Base-by-base conservation (phyloP, 37 sponge, comb jelly and placozoan genomes). In the Dysidea cf. avara region DNA sequence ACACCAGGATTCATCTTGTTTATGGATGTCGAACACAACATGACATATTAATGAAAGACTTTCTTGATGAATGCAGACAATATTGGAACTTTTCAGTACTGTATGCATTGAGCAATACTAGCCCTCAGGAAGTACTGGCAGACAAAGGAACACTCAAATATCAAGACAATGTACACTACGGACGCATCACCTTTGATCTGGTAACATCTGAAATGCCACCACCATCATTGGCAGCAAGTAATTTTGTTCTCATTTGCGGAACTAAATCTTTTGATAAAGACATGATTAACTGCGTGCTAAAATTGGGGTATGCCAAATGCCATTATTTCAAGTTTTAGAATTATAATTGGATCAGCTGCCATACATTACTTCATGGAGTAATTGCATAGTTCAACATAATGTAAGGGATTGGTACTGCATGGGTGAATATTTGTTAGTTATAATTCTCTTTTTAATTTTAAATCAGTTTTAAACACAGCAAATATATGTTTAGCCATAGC, bases 41-140 rank as follows among this genome's bases (percentile, higher is more conserved):
- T 33, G 85, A 87, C 49, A 76, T 92, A 26, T 46, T 87, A 0
- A 56, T 92, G 61, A 92, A 92, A 36, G 28, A 74, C 46, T 53
- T 67, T 2, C 56, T 92, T 11, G 82, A 92, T 64, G 51, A 75
- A 2, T 84, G 62, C 28, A 35, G 58, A 13, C 18, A 40, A 5
- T 83, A 46, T 40, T 92, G 93, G 93, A 92, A 92, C 60, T 79
- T 92, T 35, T 62, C 37, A 17, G 80, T 88, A 2, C 49, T 69
- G 36, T 83, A 76, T 21, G 67, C 53, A 11, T 46, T 83, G 28
- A 83, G 84, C 55, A 47, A 33, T 6, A n/a, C n/a, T n/a, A 40
- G 43, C 34, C 21, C 43, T 9, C 30, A 50, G 29, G 64, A 61
- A 1, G 25, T 20, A 0, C 18, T 76, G 9, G 25, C 39, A 1